These are phyloP conservation scores for Gambusia holbrooki DNA, from an alignment of 2,113 vertebrate genomes.

Conservation along the genomic window DNA sequence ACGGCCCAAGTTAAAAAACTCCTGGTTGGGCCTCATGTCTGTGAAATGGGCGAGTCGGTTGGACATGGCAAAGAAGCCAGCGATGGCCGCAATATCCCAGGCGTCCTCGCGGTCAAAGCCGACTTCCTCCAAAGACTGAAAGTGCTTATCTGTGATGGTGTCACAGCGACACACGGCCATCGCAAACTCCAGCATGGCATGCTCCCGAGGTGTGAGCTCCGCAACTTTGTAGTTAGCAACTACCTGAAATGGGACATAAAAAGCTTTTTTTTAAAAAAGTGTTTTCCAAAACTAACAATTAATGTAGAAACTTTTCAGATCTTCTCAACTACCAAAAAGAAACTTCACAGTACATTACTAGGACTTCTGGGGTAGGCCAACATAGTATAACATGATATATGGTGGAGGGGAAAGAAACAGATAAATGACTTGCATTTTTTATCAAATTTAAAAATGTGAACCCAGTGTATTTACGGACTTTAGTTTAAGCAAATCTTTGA, in stretches of 20 bases:
- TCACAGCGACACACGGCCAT: constrained; percentile 82
- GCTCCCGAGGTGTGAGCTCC: constrained; percentile 77
- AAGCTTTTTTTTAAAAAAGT: accelerated
- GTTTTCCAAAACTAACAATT: background rate
- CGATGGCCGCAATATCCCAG: constrained; percentile 86
- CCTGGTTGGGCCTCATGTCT: constrained; percentile 82
- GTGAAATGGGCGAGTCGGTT: constrained; percentile 84
- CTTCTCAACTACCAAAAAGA: background rate
- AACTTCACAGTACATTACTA: too few species aligned
- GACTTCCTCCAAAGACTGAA: constrained; percentile 79
- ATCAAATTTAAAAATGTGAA: too few species aligned
- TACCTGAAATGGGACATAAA: constrained; percentile 71
- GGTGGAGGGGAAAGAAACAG: too few species aligned
- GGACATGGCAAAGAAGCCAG: constrained; percentile 87
- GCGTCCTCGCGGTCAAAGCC: constrained; percentile 86
- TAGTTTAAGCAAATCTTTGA: too few species aligned
- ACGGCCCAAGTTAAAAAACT: constrained; percentile 86
- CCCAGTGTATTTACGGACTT: too few species aligned
- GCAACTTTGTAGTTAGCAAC: constrained; percentile 82
- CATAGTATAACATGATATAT: too few species aligned
- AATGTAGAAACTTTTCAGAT: background rate
- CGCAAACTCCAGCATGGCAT: constrained; percentile 87
- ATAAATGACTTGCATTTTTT: too few species aligned
- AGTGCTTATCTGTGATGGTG: constrained; percentile 83
- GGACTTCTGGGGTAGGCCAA: too few species aligned